Base-by-base conservation (phyloP, 2,797 vertebrate species). In the Danio albolineatus region DNA sequence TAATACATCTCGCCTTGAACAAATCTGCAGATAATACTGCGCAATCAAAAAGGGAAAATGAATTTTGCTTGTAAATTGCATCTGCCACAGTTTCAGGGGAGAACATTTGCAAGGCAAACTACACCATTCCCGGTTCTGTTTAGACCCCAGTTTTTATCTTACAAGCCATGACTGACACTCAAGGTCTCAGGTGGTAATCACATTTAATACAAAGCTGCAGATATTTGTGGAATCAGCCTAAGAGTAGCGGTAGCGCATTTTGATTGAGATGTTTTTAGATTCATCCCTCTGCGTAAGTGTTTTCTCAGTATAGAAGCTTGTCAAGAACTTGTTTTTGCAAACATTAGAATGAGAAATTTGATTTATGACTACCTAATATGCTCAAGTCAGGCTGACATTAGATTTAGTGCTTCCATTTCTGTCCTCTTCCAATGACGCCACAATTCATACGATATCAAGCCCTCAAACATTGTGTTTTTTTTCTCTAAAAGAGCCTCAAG, bases 51-150 rank as follows among this genome's bases (percentile, higher is more conserved):
- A 17, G 76, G 56, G 71, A 78, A 79, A 83, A 81, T 83, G 38
- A 81, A 75, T 54, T 75, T 67, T 56, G 59, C 72, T 81, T n/a
- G 53, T 66, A 76, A 79, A 76, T 82, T 49, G 76, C 65, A 69
- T 72, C 59, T 39, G 17, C 60, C 65, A 82, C 13, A 67, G 79
- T 78, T 82, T 73, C 79, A 53, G 49, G 21, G 28, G 72, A 82
- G 57, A 75, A n/a, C 16, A 76, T 76, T 65, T 71, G 59, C 66
- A 74, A 76, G 73, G 44, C 43, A 65, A 76, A 67, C 51, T 51
- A 75, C 80, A 72, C 46, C 48, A 65, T 57, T 57, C 6, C 39
- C 60, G 14, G 49, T 44, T 54, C 36, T 53, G 17, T 78, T 66
- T 38, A 66, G 21, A 59, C 28, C 13, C 36, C 2, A 13, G 10